phyloP scores from a whole-genome alignment of 2,888 invertebrate genomes.

The Andrena bucephala region DNA sequence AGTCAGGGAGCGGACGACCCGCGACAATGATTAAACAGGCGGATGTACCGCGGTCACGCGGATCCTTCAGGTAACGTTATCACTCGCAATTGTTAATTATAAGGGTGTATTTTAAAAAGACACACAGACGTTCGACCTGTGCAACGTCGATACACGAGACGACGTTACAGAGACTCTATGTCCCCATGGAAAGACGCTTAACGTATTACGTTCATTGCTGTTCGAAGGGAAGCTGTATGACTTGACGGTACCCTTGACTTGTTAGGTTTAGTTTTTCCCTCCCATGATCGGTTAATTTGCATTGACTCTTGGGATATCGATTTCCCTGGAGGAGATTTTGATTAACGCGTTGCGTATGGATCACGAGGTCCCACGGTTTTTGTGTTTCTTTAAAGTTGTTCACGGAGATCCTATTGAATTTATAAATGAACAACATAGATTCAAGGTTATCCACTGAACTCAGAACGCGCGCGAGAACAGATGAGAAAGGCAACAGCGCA shows the following conservation, averaged over 20 bases:
- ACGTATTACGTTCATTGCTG: neutral
- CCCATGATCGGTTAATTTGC: neutral
- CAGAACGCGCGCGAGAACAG: no score
- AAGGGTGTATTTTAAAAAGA: neutral
- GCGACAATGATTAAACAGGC: neutral
- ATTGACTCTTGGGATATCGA: neutral
- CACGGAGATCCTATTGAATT: neutral
- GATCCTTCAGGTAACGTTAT: constrained; percentile 61
- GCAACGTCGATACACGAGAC: constrained; percentile 2
- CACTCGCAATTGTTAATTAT: neutral
- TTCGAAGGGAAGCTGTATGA: neutral
- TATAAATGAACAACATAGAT: no score
- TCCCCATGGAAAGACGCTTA: neutral
- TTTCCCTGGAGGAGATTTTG: neutral
- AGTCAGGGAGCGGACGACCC: constrained; percentile 60
- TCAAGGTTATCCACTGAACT: no score
- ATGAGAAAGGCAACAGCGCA: no score
- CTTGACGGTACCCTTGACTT: neutral
- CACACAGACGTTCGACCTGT: neutral
- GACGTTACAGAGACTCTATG: neutral
- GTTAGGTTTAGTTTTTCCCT: no score
- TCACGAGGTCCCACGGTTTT: neutral
- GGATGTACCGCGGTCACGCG: constrained; percentile 3
- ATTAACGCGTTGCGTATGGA: neutral
- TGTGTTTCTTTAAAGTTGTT: neutral